Percentiles rank a stretch among this genome's conserved stretches.
These are phyloP conservation scores for Mesembrinibis cayennensis DNA, from an alignment of 2,113 vertebrate genomes.

Conservation along the genomic window DNA sequence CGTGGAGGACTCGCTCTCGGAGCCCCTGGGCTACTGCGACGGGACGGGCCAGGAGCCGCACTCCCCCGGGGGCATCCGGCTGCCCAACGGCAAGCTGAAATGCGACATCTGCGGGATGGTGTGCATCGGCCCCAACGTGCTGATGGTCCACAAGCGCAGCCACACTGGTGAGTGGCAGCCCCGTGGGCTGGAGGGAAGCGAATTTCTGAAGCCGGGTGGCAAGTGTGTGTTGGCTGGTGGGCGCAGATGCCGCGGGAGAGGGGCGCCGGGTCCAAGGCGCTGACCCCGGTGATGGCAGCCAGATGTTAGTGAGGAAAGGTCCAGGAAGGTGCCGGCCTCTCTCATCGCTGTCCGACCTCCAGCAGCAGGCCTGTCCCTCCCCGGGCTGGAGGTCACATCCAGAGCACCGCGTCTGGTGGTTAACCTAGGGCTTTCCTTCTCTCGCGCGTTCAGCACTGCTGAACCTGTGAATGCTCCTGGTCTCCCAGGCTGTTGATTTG, in stretches of 20 bases:
- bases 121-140: conserved; percentile 95
- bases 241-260: fast-evolving
- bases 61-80: conserved; percentile 88
- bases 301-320: not conserved
- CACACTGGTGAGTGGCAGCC: conserved; percentile 86
- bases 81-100: conserved; percentile 93
- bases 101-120: conserved; percentile 96
- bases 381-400: not conserved
- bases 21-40: conserved; percentile 81
- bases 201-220: not conserved
- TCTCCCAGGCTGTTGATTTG: not conserved
- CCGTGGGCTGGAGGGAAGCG: not conserved
- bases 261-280: not conserved
- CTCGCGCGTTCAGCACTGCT: fast-evolving
- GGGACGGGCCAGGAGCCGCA: conserved; percentile 80
- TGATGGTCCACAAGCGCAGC: conserved; percentile 98
- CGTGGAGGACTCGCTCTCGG: conserved; percentile 75
- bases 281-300: fast-evolving
- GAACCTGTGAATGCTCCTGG: fast-evolving
- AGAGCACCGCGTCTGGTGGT: fast-evolving
- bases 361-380: not conserved
- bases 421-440: not conserved
- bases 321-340: fast-evolving
- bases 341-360: fast-evolving
- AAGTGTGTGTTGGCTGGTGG: not conserved